Percentiles rank a stretch among this genome's conserved stretches.
phyloP scores from a whole-genome alignment of 2,113 vertebrate genomes.

The Martes martes region DNA sequence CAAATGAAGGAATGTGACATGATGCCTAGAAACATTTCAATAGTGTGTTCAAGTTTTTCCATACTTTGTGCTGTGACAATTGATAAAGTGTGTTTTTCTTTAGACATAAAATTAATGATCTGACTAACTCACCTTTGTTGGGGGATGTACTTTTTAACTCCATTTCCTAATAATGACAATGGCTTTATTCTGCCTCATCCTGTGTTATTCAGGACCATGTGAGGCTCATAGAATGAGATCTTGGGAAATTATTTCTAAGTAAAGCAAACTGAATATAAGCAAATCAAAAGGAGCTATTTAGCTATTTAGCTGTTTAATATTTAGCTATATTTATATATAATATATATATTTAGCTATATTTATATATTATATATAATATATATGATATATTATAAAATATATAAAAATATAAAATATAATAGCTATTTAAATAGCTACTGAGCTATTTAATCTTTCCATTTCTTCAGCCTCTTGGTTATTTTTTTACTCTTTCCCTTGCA shows the following conservation, averaged over 20 bases:
- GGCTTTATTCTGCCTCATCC: background rate
- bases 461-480: background rate
- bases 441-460: background rate
- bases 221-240: background rate
- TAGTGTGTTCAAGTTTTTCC: background rate
- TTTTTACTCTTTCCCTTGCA: background rate
- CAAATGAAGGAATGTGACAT: background rate
- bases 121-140: background rate
- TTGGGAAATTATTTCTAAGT: background rate
- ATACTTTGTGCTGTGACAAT: background rate
- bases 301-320: background rate
- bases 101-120: background rate
- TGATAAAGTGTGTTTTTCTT: background rate
- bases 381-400: no score
- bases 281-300: background rate
- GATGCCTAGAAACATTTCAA: background rate
- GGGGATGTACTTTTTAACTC: background rate
- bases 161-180: background rate
- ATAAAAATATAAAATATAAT: no score
- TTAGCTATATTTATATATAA: no score
- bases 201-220: background rate
- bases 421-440: background rate
- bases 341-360: no score
- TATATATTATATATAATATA: no score
- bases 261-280: background rate